Percentiles rank a stretch among this genome's conserved stretches.
These are phyloP conservation scores for Micrasema longulum DNA, from an alignment of 1,140 invertebrate genomes.

Conservation along the genomic window DNA sequence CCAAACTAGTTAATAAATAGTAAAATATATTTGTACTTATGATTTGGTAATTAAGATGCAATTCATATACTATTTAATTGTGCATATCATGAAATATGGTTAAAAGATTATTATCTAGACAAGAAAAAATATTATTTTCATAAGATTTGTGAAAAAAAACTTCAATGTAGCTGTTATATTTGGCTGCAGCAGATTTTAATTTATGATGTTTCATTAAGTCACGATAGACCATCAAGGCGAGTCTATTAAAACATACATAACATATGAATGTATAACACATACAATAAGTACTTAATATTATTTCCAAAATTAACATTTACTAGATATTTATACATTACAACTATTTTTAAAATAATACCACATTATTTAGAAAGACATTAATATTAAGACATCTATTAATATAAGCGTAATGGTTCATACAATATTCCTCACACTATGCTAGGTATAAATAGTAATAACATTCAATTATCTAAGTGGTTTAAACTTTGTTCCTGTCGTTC, in stretches of 20 bases:
- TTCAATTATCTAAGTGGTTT: slow-evolving; percentile 18
- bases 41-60: too few relatives aligned
- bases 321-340: slow-evolving; percentile 9
- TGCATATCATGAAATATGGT: neutral
- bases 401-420: slow-evolving; percentile 47
- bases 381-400: slow-evolving; percentile 30
- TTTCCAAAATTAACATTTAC: slow-evolving; percentile 5
- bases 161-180: too few relatives aligned
- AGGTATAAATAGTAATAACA: slow-evolving; percentile 3
- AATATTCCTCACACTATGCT: slow-evolving; percentile 21
- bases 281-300: slow-evolving; percentile 1
- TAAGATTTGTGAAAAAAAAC: too few relatives aligned
- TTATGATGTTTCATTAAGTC: too few relatives aligned
- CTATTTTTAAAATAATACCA: slow-evolving; percentile 33
- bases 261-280: neutral
- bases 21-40: too few relatives aligned
- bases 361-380: slow-evolving; percentile 29
- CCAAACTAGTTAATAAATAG: too few relatives aligned
- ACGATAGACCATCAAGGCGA: too few relatives aligned
- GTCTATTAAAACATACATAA: neutral
- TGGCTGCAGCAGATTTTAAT: too few relatives aligned
- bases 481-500: neutral
- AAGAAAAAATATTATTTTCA: too few relatives aligned
- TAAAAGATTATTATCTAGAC: too few relatives aligned
- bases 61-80: neutral